phyloP scores from a whole-genome alignment of 2,797 vertebrate species.

The Chaunax sp. region DNA sequence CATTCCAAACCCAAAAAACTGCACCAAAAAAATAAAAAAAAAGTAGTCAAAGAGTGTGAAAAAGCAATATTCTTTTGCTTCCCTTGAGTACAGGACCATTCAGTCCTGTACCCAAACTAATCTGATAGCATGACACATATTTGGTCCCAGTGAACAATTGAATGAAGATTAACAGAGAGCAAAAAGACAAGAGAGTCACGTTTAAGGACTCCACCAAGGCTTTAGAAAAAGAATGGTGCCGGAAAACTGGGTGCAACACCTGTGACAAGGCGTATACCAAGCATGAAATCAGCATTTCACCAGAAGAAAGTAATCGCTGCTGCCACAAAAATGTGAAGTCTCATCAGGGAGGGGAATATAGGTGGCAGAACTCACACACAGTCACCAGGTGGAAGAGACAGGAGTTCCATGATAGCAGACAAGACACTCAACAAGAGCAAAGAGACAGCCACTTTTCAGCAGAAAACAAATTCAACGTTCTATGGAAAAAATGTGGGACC shows the following conservation, averaged over 20 bases:
- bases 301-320: constrained; percentile 51
- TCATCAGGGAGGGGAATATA: constrained; percentile 35
- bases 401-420: background rate
- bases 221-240: constrained; percentile 15
- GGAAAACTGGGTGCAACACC: constrained; percentile 40
- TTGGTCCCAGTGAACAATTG: constrained; percentile 31
- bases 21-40: background rate
- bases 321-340: constrained; percentile 52
- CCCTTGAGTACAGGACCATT: background rate
- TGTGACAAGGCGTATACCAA: constrained; percentile 40
- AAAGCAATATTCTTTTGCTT: constrained; percentile 29
- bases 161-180: constrained; percentile 56
- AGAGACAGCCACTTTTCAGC: constrained; percentile 11
- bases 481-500: too few species aligned
- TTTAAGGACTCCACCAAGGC: background rate
- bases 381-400: constrained; percentile 21
- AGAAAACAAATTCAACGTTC: background rate
- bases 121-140: constrained; percentile 28
- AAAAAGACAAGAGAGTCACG: constrained; percentile 28
- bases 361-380: background rate
- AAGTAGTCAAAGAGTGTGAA: constrained; percentile 5
- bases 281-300: constrained; percentile 63
- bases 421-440: background rate
- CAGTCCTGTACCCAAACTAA: constrained; percentile 22
- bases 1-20: background rate